phyloP scores from a whole-genome alignment of 2,113 vertebrate species.

The Erinaceus europaeus region DNA sequence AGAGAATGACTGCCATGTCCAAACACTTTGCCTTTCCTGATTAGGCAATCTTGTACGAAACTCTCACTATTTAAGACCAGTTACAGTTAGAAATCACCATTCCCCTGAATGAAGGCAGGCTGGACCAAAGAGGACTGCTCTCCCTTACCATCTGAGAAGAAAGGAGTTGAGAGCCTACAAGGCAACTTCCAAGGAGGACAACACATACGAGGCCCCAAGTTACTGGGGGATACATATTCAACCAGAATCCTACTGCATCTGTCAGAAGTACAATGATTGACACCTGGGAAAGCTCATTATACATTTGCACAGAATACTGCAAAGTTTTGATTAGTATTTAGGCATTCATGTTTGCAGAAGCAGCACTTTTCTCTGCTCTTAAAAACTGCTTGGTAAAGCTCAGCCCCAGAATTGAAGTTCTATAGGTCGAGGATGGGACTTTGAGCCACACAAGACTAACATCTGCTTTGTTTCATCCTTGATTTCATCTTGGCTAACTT shows the following conservation, averaged over 20 bases:
- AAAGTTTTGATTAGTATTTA: constrained; percentile 73
- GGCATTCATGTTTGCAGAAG: constrained; percentile 52
- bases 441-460: not conserved
- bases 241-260: constrained; percentile 50
- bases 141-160: constrained; percentile 15
- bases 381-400: not conserved
- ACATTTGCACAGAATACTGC: constrained; percentile 39
- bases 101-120: not conserved
- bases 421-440: not conserved
- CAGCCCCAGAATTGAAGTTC: not conserved
- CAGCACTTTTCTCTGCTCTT: constrained; percentile 64
- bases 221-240: constrained; percentile 20
- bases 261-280: constrained; percentile 61
- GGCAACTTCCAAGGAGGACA: constrained; percentile 33
- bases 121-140: not conserved
- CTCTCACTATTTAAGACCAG: not conserved
- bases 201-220: constrained; percentile 37
- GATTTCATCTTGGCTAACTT: not conserved
- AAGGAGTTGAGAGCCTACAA: not conserved
- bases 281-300: constrained; percentile 60
- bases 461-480: not conserved
- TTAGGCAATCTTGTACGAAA: not conserved
- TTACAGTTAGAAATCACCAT: not conserved
- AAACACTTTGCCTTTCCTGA: not conserved
- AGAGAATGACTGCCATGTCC: constrained; percentile 27